Conservation (phyloP, 2,888 invertebrate genomes). For the Elegia similella region DNA sequence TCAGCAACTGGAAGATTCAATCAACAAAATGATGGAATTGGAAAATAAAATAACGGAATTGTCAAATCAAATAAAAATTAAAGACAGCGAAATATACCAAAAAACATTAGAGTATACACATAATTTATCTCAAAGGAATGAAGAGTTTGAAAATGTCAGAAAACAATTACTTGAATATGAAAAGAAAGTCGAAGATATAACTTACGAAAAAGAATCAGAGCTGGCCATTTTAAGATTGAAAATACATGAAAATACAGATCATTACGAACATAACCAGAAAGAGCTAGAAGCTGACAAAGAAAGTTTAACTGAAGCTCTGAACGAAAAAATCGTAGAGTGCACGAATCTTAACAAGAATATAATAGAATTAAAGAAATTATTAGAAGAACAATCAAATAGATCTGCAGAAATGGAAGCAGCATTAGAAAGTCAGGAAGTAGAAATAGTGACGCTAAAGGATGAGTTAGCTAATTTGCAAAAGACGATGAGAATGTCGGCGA, state of each 20-base stretch:
- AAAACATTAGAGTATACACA: constrained; percentile 63
- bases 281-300: constrained; percentile 53
- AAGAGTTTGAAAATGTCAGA: constrained; percentile 68
- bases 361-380: constrained; percentile 72
- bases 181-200: constrained; percentile 71
- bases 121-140: constrained; percentile 57
- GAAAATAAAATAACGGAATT: constrained; percentile 50
- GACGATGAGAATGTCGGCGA: constrained; percentile 49
- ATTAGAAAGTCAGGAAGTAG: constrained; percentile 86
- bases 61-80: constrained; percentile 50
- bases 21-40: constrained; percentile 37
- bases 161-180: constrained; percentile 63
- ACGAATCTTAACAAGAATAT: constrained; percentile 74
- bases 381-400: constrained; percentile 80
- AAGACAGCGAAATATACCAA: constrained; percentile 67
- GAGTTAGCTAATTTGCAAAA: constrained; percentile 75
- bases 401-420: constrained; percentile 81
- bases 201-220: constrained; percentile 78
- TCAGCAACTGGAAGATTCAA: constrained; percentile 45
- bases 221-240: constrained; percentile 76
- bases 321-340: constrained; percentile 71
- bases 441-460: constrained; percentile 87
- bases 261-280: constrained; percentile 46
- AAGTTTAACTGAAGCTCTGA: constrained; percentile 54
- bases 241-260: constrained; percentile 70